Conservation (phyloP, 2,888 invertebrate species). For the Patella caerulea region DNA sequence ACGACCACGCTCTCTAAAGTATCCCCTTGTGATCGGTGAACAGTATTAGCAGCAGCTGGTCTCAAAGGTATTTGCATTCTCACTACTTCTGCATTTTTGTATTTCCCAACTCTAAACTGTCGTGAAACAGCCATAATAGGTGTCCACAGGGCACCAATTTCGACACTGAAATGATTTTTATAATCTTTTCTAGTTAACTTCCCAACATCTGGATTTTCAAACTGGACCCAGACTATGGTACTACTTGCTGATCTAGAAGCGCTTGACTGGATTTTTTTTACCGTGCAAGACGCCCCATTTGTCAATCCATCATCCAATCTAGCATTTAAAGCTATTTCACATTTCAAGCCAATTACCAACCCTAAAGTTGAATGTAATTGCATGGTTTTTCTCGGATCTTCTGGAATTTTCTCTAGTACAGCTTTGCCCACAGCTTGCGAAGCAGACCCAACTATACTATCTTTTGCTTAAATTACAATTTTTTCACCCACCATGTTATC, state of each 20-base stretch:
- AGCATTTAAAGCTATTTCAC: too few species aligned
- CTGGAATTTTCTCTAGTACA: too few species aligned
- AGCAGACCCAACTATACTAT: background rate
- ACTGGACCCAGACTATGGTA: background rate
- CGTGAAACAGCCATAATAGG: too few species aligned
- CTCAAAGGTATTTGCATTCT: background rate
- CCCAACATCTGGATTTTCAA: background rate
- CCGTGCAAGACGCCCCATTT: constrained; percentile 23
- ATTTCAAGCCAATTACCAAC: too few species aligned
- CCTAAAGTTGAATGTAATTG: too few species aligned
- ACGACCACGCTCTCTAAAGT: background rate
- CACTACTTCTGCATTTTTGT: too few species aligned
- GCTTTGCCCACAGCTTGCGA: too few species aligned
- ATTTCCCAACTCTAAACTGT: background rate
- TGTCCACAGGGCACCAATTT: background rate
- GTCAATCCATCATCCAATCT: too few species aligned
- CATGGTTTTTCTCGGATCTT: too few species aligned
- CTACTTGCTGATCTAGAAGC: background rate
- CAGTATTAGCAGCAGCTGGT: constrained; percentile 5
- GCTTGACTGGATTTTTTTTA: background rate
- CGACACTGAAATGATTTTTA: background rate
- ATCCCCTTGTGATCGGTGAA: constrained; percentile 13
- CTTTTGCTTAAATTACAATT: background rate
- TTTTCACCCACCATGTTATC: background rate
- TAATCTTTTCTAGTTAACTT: constrained; percentile 3